These are phyloP conservation scores for Hymenopus coronatus DNA, from an alignment of 2,888 invertebrate species.

Conservation along the genomic window DNA sequence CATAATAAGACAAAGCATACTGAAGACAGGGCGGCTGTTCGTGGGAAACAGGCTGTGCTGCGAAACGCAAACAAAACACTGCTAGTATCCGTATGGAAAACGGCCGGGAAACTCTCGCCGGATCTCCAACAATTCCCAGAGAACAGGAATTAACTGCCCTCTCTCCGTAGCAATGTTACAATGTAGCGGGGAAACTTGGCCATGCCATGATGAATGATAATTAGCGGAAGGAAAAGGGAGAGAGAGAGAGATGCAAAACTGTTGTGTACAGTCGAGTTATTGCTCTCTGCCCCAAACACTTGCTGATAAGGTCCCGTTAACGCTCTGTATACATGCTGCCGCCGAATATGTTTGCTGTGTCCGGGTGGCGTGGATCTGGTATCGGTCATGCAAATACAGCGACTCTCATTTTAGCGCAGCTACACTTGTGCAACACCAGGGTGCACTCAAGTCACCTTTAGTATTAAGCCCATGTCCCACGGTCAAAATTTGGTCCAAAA, in stretches of 20 bases:
- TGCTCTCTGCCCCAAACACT: neutral
- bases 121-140: slow-evolving; percentile 18
- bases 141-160: slow-evolving; percentile 23
- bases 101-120: slow-evolving; percentile 15
- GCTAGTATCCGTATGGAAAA: neutral
- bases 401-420: too few species aligned
- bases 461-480: too few species aligned
- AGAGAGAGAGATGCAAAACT: neutral
- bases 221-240: slow-evolving; percentile 25
- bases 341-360: neutral
- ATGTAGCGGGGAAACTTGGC: slow-evolving; percentile 18
- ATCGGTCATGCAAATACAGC: too few species aligned
- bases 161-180: neutral
- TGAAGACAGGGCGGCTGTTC: neutral
- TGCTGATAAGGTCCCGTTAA: neutral
- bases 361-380: too few species aligned
- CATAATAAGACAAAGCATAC: neutral
- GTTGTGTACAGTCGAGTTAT: neutral
- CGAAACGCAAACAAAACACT: slow-evolving; percentile 1
- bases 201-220: slow-evolving; percentile 34
- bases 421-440: too few species aligned
- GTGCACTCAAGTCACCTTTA: too few species aligned
- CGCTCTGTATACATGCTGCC: neutral
- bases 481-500: too few species aligned
- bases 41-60: slow-evolving; percentile 1